These are phyloP conservation scores for Potorous gilbertii DNA, from an alignment of 2,797 vertebrate genomes.

Conservation along the genomic window DNA sequence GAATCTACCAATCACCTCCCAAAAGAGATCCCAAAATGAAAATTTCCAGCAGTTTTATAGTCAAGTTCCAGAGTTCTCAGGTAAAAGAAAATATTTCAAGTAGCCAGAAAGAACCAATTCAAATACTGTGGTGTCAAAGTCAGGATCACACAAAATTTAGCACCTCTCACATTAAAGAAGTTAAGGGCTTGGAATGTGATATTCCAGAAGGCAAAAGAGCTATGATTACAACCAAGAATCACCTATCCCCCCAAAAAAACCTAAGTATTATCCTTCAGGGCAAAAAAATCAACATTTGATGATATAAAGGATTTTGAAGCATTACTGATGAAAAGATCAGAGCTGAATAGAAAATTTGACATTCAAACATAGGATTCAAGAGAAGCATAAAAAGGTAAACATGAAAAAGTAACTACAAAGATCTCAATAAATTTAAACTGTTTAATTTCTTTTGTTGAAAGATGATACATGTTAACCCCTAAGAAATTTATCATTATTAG, in stretches of 20 bases:
- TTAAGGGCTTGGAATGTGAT: neutral
- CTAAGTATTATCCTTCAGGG: neutral
- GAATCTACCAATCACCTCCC: neutral
- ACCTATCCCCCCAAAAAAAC: neutral
- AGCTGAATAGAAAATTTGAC: neutral
- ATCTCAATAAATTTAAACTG: neutral
- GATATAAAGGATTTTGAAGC: neutral
- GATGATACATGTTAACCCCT: neutral
- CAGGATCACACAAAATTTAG: neutral
- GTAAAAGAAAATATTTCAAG: neutral
- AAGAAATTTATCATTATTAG: neutral
- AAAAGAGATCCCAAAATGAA: neutral
- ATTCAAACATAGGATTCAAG: neutral
- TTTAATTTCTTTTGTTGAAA: neutral
- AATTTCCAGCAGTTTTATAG: neutral
- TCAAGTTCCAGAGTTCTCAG: neutral
- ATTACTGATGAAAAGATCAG: neutral
- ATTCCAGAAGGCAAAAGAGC: neutral
- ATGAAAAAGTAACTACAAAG: neutral
- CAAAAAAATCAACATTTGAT: neutral
- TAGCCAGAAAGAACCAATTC: neutral
- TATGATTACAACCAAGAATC: neutral
- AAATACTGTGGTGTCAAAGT: neutral
- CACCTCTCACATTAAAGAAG: neutral
- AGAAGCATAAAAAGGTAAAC: neutral